Base-by-base conservation (phyloP, 2,113 vertebrate genomes). In the Alethe diademata region DNA sequence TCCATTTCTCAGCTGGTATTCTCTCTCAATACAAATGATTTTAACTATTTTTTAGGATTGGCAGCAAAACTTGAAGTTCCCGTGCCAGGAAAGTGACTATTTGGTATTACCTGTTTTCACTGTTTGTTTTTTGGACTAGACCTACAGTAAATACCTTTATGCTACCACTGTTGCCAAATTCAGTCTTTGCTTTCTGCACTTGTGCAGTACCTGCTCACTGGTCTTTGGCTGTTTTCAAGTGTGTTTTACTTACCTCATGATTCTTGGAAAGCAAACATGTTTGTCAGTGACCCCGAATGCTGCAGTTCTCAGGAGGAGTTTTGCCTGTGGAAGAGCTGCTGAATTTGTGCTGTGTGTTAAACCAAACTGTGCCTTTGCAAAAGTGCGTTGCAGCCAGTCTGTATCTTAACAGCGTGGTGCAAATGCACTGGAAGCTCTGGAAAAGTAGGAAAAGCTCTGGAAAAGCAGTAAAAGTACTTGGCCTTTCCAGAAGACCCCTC, bases 231-330 rank as follows among this genome's bases (percentile, higher is more conserved):
- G 53, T 12, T 88, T 93, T 82, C 14, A 11, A 75, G 51, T 38
- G n/a, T 80, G 25, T 62, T 88, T 94, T 88, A 69, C 76, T 93
- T 88, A 57, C 56, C 84, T 88, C 54, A 51, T 8, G 76, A 17
- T 96, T 96, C 89, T 67, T 97, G 86, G 93, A 95, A 96, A 97
- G 86, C 87, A 74, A 38, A 57, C 33, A 74, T 16, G 19, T 22
- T 90, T 36, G 50, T 66, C 80, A 36, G 56, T 92, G 79, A 90
- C 87, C 93, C 65, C 38, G 17, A 87, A 88, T 61, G 54, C 78
- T 91, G 45, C 61, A 74, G 4, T 40, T 51, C 82, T 72, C 66
- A 26, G 91, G 80, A 93, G 65, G 74, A 87, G 57, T 91, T 84
- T 89, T 79, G 84, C 89, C 84, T 33, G 45, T 47, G 89, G 87